Evolutionary conservation across 1,140 invertebrate genomes (phyloP).

Genomic region (Listronotus bonariensis): DNA sequence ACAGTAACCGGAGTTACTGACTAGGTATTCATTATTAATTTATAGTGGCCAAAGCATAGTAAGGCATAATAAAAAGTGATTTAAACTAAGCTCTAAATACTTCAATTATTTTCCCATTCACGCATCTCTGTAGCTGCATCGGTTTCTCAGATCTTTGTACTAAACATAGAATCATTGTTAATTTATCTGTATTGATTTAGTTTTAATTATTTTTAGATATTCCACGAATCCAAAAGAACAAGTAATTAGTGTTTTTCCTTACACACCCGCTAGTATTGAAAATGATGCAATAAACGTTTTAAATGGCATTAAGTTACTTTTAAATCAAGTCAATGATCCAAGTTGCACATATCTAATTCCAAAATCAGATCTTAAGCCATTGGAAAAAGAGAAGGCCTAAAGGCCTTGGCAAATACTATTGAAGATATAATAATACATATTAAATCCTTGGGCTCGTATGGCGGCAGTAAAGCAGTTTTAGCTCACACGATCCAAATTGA

Average conservation of each 20-base stretch:
- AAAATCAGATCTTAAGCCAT: constrained; percentile 28
- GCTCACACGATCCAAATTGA: constrained; percentile 67
- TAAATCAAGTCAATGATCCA: constrained; percentile 7
- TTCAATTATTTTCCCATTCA: too few relatives aligned
- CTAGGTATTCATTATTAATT: too few relatives aligned
- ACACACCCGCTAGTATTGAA: neutral
- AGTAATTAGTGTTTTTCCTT: neutral
- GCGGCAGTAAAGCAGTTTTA: constrained; percentile 62
- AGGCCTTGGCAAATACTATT: constrained; percentile 45
- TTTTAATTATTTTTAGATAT: constrained; percentile 3
- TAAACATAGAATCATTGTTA: too few relatives aligned
- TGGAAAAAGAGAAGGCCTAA: constrained; percentile 40
- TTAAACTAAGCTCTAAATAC: too few relatives aligned
- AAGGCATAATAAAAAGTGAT: too few relatives aligned
- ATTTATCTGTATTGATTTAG: too few relatives aligned
- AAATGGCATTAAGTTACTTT: neutral
- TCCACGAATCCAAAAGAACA: constrained; percentile 27
- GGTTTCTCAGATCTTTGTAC: too few relatives aligned
- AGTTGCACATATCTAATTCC: neutral
- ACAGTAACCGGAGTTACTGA: too few relatives aligned
- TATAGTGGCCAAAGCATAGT: too few relatives aligned
- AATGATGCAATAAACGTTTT: neutral
- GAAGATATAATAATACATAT: constrained; percentile 56
- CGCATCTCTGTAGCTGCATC: too few relatives aligned
- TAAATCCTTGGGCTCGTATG: constrained; percentile 63